These are phyloP conservation scores for Oreotragus oreotragus DNA, from an alignment of 2,113 vertebrate genomes.

Conservation along the genomic window DNA sequence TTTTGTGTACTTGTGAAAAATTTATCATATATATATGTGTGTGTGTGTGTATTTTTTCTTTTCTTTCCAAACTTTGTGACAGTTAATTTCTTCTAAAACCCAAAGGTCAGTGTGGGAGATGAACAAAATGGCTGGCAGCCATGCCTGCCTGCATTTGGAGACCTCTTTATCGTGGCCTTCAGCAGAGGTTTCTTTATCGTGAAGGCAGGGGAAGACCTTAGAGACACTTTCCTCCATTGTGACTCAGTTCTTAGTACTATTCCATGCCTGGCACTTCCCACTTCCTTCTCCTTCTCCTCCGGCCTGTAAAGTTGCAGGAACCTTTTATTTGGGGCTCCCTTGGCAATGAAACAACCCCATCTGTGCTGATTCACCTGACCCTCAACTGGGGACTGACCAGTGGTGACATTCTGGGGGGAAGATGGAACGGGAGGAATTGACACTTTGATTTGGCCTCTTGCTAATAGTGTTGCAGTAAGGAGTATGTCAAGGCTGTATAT, in stretches of 20 bases:
- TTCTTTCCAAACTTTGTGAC: neutral
- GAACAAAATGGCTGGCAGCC: neutral
- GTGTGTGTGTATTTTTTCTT: neutral
- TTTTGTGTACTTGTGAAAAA: neutral
- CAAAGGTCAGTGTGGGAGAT: neutral
- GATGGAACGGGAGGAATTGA: neutral
- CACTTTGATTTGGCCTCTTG: neutral
- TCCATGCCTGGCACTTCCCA: neutral
- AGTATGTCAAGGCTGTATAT: too few relatives aligned
- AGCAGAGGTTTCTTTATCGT: neutral
- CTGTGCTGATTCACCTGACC: neutral
- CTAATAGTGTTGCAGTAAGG: neutral
- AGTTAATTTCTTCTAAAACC: conserved; percentile 7
- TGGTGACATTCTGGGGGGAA: neutral
- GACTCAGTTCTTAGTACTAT: neutral
- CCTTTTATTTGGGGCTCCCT: neutral
- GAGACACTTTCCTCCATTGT: neutral
- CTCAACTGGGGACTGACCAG: neutral
- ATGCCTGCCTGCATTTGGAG: neutral
- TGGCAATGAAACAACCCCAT: neutral
- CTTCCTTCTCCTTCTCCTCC: neutral
- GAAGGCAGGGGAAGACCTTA: neutral
- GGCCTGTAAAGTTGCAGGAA: neutral
- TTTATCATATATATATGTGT: neutral
- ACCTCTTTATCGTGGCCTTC: neutral